Evolutionary conservation across 2,113 vertebrate species (phyloP).

Genomic region (Phalacrocorax brasilianus): DNA sequence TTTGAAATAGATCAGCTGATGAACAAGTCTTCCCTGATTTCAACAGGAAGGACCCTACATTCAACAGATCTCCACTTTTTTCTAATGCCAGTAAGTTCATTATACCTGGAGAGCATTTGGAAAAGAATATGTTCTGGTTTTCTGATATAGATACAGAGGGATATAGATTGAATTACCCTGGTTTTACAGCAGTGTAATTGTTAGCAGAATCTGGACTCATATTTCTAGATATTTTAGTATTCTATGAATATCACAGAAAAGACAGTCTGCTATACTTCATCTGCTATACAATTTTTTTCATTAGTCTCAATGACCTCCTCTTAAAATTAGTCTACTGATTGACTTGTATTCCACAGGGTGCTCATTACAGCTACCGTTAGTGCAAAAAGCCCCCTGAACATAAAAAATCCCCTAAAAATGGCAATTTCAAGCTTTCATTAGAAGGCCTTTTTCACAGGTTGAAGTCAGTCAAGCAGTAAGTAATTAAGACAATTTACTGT

Average conservation of each 20-base stretch:
- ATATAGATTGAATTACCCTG: not conserved
- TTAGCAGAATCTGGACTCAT: not conserved
- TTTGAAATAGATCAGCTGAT: not conserved
- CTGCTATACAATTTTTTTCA: not conserved
- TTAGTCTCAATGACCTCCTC: not conserved
- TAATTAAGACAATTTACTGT: conserved; percentile 18
- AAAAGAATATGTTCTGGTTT: not conserved
- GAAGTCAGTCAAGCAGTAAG: conserved; percentile 12
- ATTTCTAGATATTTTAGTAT: not conserved
- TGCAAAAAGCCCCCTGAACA: not conserved
- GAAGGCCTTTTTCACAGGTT: conserved; percentile 2
- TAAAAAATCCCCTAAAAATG: conserved; percentile 39
- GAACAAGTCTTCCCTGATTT: not conserved
- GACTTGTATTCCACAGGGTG: conserved; percentile 37
- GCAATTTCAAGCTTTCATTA: conserved; percentile 24
- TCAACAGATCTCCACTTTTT: not conserved
- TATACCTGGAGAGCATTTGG: not conserved
- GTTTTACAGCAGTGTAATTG: not conserved
- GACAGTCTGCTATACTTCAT: not conserved
- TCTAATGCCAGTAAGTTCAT: not conserved
- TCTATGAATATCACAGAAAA: not conserved
- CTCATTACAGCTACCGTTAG: not conserved
- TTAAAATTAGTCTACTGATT: conserved; percentile 24
- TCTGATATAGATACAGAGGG: not conserved
- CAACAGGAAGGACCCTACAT: not conserved